These are phyloP conservation scores for Propithecus perrieri DNA, from an alignment of 2,797 vertebrate genomes.

Conservation along the genomic window DNA sequence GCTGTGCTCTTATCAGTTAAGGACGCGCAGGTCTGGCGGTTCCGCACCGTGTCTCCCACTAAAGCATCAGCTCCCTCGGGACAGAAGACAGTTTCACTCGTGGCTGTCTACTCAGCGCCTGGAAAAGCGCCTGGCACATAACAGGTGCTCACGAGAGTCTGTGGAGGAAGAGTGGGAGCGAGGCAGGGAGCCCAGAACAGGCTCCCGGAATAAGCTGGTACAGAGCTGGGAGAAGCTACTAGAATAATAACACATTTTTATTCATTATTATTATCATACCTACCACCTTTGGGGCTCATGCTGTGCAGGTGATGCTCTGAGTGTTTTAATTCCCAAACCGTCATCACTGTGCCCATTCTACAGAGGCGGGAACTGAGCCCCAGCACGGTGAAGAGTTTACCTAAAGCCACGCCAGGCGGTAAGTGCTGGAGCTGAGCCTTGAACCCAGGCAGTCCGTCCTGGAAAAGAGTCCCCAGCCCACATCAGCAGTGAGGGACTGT, in stretches of 20 bases:
- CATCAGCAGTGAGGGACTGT: background rate
- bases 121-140: background rate
- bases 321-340: background rate
- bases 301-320: background rate
- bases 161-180: background rate
- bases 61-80: too few species aligned
- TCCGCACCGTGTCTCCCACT: rapidly evolving
- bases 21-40: rapidly evolving
- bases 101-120: too few species aligned
- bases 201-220: background rate
- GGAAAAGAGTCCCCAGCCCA: background rate
- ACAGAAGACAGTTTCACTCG: too few species aligned
- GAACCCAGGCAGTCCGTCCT: background rate
- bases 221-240: background rate
- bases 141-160: background rate
- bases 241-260: background rate
- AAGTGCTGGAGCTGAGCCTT: background rate
- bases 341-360: background rate
- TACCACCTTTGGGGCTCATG: background rate
- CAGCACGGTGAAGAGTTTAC: background rate
- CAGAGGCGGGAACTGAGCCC: background rate
- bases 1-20: background rate
- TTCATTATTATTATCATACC: background rate
- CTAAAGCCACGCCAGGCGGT: background rate
- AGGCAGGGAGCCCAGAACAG: background rate